phyloP scores from a whole-genome alignment of 2,797 vertebrate genomes.

The Oophaga sylvatica region DNA sequence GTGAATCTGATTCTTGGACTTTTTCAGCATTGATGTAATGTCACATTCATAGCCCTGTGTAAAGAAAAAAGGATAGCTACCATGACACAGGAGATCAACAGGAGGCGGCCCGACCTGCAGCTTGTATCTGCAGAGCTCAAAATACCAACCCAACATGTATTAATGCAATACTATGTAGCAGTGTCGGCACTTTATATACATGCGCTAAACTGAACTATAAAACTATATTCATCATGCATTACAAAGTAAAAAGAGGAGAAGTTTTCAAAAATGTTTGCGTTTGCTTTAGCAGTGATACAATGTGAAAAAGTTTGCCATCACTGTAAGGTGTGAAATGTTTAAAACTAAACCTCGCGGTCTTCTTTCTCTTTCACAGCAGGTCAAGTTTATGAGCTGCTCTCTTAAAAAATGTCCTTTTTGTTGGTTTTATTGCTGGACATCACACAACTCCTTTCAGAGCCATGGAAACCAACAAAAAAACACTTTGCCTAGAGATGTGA shows the following conservation, averaged over 20 bases:
- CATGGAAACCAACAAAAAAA: conserved; percentile 73
- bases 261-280: no score
- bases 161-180: background rate
- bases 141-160: background rate
- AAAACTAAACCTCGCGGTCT: conserved; percentile 21
- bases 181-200: no score
- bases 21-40: conserved; percentile 34
- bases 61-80: background rate
- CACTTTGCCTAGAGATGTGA: conserved; percentile 47
- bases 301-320: background rate
- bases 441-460: conserved; percentile 70
- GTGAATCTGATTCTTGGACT: conserved; percentile 20
- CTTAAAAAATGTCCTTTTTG: conserved; percentile 40
- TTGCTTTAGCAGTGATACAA: background rate
- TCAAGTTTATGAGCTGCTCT: conserved; percentile 48
- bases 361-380: conserved; percentile 50
- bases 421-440: conserved; percentile 48
- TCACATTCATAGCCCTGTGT: conserved; percentile 53
- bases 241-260: no score
- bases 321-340: background rate
- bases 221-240: no score
- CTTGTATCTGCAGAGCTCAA: background rate
- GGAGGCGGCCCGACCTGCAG: conserved; percentile 8
- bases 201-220: no score
- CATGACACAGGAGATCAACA: background rate